Conservation (phyloP, 2,113 vertebrate genomes). For the Nyctibius bracteatus region DNA sequence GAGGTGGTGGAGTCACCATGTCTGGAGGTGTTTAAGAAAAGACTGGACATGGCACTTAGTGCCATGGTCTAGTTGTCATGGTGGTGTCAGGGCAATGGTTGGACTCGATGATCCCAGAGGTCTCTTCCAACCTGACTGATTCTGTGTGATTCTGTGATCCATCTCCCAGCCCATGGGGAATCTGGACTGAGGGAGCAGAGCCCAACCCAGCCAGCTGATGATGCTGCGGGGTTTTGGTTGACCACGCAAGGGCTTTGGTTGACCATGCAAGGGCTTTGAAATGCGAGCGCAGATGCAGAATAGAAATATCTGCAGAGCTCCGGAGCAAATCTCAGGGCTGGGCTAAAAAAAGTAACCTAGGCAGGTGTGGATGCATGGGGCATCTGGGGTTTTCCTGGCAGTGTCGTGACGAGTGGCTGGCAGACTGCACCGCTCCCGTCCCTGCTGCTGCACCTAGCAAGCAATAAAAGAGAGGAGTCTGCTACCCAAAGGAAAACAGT, state of each 20-base stretch:
- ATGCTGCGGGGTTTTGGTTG: neutral
- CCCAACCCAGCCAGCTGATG: neutral
- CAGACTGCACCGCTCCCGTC: neutral
- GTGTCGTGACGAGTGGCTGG: rapidly evolving
- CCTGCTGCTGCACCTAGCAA: neutral
- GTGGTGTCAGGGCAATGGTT: no score
- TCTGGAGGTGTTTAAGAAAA: no score
- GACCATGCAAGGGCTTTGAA: neutral
- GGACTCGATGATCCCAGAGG: no score
- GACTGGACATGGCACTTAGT: no score
- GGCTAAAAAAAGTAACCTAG: neutral
- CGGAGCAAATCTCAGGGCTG: neutral
- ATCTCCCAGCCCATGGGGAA: neutral
- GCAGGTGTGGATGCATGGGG: neutral
- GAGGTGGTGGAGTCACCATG: no score
- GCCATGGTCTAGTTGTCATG: no score
- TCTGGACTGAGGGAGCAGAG: neutral
- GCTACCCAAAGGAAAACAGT: constrained; percentile 20
- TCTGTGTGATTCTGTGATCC: neutral
- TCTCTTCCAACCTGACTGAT: no score
- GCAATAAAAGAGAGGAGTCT: constrained; percentile 8
- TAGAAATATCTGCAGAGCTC: neutral
- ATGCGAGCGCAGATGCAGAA: neutral
- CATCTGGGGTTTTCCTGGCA: constrained; percentile 16
- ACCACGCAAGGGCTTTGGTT: neutral